Base-by-base conservation (phyloP, 2,797 vertebrate species). In the Apogon talboti region DNA sequence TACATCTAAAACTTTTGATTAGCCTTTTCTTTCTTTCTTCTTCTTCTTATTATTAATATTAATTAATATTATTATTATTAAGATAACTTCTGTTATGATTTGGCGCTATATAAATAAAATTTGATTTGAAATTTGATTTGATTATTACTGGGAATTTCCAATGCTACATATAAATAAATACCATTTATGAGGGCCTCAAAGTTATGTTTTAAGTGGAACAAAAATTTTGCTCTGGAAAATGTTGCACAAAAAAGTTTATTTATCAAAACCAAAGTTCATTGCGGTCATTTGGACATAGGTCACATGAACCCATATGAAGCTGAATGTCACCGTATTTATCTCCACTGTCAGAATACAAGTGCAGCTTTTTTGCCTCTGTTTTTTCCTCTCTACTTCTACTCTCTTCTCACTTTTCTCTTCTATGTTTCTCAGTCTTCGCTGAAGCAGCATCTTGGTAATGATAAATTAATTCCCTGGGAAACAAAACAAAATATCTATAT, bases 401-500 rank as follows among this genome's bases (percentile, higher is more conserved):
- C 44, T 9, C 8, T 14, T 76, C 42, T 55, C 54, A 42, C 54
- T 60, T 43, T 33, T 63, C 47, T 76, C 5, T 56, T 24, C 49
- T 16, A 2, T 70, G 10, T 9, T 76, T 77, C 42, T 47, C 37
- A 15, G 41, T 57, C 35, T 42, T 49, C 2, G 7, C 46, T 7
- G 11, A 46, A 40, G 45, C 60, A 64, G 42, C 71, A 54, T 63
- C 49, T 47, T 16, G 13, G 38, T 55, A 62, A 83, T 74, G 71
- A 79, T 74, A 80, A 87, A 85, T 78, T 58, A 87, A 82, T 83
- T 68, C 12, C 12, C 66, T 45, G 6, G 35, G 46, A 84, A 87
- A 84, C 70, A 81, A 83, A 85, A 82, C 69, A 81, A 85, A 82
- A 66, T 46, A 79, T 84, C 66, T 68, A 81, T 84, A 83, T 91